Evolutionary conservation across 1,140 invertebrate species (phyloP), one percentile per base, ranked within the genome.

Genomic region (Polypedilum vanderplanki): DNA sequence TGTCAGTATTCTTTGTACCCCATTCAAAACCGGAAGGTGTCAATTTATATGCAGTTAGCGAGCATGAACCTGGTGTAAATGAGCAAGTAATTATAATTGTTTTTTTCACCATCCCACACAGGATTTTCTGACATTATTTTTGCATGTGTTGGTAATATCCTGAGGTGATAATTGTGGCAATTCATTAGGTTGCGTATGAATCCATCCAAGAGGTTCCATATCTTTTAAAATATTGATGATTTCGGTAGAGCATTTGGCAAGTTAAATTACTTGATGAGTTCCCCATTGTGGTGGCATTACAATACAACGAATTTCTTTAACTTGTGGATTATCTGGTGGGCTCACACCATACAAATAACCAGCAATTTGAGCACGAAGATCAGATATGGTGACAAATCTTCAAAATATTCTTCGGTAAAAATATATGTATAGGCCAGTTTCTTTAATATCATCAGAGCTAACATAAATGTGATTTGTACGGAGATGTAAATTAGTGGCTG

Each of bases 381-480:
- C 98, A 0, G 97, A 99, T 65, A 99, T 99, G 1, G 96, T 98
- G 75, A 99, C 98, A 81, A 99, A 99, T 83, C 84, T 99, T 99
- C 9, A 99, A 86, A 74, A 99, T 89, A 84, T 99, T 99, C 85
- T 99, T 99, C 0, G 98, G 98, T 76, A 99, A 85, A n/a, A 80
- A 99, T 98, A 82, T 99, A 99, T 0, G 97, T 99, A 82, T 96
- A 99, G n/a, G 1, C 97, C 97, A 64, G 97, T 98, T 83, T 99
- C 98, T 81, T 99, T 99, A 78, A 99, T 98, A 81, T 99, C 98
- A 81, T 99, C 98, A 0, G 96, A 98, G 57, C 95, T 97, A 1
- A 99, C 97, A 79, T 99, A 99, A 79, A 99, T 99, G 80, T 99
- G 97, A 85, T 99, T 99, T 0, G 98, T 99, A 79, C 98, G 88